These are phyloP conservation scores for Andrena fulva DNA, from an alignment of 2,888 invertebrate genomes.

Conservation along the genomic window DNA sequence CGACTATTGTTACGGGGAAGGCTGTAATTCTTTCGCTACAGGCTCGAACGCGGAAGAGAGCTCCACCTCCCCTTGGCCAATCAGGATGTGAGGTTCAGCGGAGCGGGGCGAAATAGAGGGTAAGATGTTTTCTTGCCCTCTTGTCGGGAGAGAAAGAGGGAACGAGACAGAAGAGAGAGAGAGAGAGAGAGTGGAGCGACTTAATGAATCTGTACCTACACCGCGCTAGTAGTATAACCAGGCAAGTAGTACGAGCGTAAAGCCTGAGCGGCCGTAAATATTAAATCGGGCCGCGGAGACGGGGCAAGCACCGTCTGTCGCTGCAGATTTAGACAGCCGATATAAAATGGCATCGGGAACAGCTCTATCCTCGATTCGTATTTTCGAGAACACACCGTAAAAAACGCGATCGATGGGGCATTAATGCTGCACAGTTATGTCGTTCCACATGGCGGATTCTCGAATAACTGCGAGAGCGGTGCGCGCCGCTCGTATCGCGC, in stretches of 20 bases:
- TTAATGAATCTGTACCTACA: neutral
- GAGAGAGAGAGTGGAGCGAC: neutral
- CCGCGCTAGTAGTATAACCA: neutral
- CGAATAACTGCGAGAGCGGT: conserved; percentile 14
- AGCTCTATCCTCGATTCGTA: conserved; percentile 24
- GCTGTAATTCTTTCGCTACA: neutral
- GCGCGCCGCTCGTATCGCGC: neutral
- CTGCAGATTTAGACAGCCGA: conserved; percentile 17
- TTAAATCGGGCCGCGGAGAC: conserved; percentile 3
- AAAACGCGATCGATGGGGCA: conserved; percentile 55
- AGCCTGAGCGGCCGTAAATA: conserved; percentile 13
- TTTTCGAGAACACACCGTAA: conserved; percentile 41
- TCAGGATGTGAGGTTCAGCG: too few species aligned
- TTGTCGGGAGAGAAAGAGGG: neutral
- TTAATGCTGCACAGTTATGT: conserved; percentile 56
- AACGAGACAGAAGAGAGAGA: neutral
- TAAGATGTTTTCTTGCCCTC: neutral
- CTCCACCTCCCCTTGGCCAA: neutral
- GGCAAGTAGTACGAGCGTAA: neutral
- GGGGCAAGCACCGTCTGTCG: conserved; percentile 28
- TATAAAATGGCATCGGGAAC: conserved; percentile 9
- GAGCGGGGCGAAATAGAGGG: neutral
- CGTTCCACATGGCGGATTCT: conserved; percentile 42
- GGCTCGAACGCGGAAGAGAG: neutral
- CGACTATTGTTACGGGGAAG: neutral